A percentile compares a stretch with the other conserved stretches of the same genome.
phyloP scores from a whole-genome alignment of 2,113 vertebrate genomes.

The Bubo bubo region DNA sequence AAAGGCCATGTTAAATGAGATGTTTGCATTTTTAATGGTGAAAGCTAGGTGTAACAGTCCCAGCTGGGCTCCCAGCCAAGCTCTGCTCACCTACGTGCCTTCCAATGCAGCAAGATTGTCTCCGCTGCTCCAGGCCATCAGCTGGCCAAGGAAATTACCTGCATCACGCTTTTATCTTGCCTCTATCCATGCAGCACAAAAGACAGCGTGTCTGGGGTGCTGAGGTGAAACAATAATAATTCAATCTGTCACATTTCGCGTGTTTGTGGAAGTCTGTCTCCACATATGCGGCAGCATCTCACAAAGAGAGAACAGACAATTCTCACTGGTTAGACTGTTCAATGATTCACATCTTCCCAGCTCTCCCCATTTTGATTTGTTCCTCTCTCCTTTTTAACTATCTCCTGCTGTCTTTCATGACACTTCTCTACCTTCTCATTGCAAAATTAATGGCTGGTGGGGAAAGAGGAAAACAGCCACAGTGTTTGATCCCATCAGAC shows the following conservation, averaged over 20 bases:
- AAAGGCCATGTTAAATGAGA: not conserved
- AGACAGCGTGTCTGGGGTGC: not conserved
- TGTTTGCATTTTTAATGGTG: not conserved
- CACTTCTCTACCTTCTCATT: not conserved
- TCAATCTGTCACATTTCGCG: not conserved
- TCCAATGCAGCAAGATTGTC: not conserved
- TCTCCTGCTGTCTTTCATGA: not conserved
- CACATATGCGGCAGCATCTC: not conserved
- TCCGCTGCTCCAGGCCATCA: not conserved
- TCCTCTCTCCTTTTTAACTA: not conserved
- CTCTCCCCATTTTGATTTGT: not conserved
- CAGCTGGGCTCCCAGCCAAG: not conserved
- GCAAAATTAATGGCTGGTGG: not conserved
- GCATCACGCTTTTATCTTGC: not conserved
- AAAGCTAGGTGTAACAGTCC: not conserved
- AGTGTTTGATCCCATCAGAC: not conserved
- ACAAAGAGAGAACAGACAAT: not conserved
- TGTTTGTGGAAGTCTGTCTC: not conserved
- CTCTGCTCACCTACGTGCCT: accelerated
- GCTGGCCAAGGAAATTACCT: not conserved
- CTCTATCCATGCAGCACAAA: not conserved
- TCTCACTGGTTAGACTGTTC: not conserved
- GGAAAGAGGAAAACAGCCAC: not conserved
- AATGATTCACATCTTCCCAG: not conserved
- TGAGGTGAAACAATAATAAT: not conserved